phyloP scores from a whole-genome alignment of 2,888 invertebrate genomes.

The Uloborus plumipes region DNA sequence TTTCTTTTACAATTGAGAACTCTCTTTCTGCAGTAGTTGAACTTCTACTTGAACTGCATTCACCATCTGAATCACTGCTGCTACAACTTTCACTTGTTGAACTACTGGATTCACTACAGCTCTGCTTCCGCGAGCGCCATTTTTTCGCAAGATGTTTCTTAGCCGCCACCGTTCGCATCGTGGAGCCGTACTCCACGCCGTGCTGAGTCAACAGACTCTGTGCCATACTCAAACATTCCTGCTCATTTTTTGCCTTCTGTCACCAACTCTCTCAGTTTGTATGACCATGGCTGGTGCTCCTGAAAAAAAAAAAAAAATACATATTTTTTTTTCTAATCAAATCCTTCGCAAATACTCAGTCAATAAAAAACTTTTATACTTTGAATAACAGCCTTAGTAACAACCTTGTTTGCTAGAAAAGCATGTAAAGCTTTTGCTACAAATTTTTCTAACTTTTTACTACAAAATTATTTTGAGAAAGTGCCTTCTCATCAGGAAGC shows the following conservation, averaged over 20 bases:
- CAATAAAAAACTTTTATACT: no score
- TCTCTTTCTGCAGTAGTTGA: constrained; percentile 55
- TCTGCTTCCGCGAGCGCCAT: constrained; percentile 38
- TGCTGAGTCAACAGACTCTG: constrained; percentile 62
- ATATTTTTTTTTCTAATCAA: not conserved
- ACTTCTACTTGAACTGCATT: constrained; percentile 40
- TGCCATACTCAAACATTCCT: constrained; percentile 51
- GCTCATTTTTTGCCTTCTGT: constrained; percentile 17
- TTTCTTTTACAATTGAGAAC: constrained; percentile 59
- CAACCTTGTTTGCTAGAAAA: no score
- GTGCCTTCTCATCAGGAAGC: no score
- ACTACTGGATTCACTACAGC: constrained; percentile 40
- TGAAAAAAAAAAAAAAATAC: not conserved
- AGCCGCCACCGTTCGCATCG: constrained; percentile 43
- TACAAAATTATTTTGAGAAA: no score
- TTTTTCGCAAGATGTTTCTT: constrained; percentile 37
- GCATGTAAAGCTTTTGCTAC: no score
- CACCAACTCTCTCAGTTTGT: constrained; percentile 3
- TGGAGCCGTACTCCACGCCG: constrained; percentile 58
- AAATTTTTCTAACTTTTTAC: no score
- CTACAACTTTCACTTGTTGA: constrained; percentile 28
- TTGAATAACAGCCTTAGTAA: no score
- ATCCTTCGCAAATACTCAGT: no score
- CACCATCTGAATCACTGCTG: constrained; percentile 41
- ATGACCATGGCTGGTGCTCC: constrained; percentile 13